These are phyloP conservation scores for Oplegnathus fasciatus DNA, from an alignment of 2,113 vertebrate species.

Conservation along the genomic window DNA sequence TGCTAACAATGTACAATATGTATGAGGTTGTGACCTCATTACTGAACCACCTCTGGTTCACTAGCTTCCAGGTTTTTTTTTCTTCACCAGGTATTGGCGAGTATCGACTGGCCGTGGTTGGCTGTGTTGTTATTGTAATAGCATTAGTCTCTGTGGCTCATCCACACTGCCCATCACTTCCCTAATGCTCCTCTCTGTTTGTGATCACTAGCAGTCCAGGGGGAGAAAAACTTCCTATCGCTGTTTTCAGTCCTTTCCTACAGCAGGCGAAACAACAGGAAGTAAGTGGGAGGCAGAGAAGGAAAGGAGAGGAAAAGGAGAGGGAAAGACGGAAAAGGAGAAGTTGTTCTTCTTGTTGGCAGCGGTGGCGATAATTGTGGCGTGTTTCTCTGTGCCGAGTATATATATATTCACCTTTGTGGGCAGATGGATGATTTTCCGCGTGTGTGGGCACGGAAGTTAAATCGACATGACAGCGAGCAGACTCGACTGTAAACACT, in stretches of 20 bases:
- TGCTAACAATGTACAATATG: conserved; percentile 56
- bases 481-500: conserved; percentile 63
- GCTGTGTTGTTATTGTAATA: conserved; percentile 58
- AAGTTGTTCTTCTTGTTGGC: conserved; percentile 36
- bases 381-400: conserved; percentile 1
- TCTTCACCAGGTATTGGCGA: conserved; percentile 50
- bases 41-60: conserved; percentile 47
- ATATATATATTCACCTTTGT: conserved; percentile 56
- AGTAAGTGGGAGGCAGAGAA: conserved; percentile 19
- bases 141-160: conserved; percentile 51
- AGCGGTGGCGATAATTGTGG: conserved; percentile 31
- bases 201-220: conserved; percentile 9
- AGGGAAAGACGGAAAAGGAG: background rate
- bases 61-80: conserved; percentile 17
- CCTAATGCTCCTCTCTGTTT: conserved; percentile 8
- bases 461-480: conserved; percentile 68
- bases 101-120: conserved; percentile 53
- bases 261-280: conserved; percentile 33
- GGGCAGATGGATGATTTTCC: conserved; percentile 59
- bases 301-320: background rate
- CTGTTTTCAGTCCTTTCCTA: conserved; percentile 1
- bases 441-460: conserved; percentile 61
- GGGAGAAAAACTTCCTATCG: background rate
- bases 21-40: conserved; percentile 73
- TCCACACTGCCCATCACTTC: conserved; percentile 39